Evolutionary conservation across 30 jellyfish, hydroid and myxozoan genomes (phyloP), one percentile per base, ranked within the genome.

Genomic region (Aurelia aurita): DNA sequence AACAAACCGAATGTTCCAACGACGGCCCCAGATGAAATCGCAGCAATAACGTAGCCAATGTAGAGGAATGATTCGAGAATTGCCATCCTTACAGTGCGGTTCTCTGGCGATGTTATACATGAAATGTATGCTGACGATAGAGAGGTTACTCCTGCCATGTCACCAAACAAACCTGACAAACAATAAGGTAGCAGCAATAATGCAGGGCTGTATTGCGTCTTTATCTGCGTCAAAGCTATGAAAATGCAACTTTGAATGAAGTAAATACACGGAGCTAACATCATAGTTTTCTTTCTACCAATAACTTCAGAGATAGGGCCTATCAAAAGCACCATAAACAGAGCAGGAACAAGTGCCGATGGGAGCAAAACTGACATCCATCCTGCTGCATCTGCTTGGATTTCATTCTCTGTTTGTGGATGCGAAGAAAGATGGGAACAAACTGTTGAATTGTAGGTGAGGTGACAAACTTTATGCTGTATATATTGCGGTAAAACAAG

Each of bases 281-380:
- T 32, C 61, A 76, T 55, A 12, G 69, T 55, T 54, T 25, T 29
- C 22, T 32, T 47, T 58, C 60, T 76, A 12, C 88, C 88, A 76
- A 76, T 27, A 13, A 15, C 26, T 16, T 76, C 88, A 57, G 88
- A 47, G 5, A 76, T 25, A 0, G 88, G 79, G 3, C 88, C 88
- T 18, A 55, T 14, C 46, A 76, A 25, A 12, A 76, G 46, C 3
- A 76, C 79, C 45, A 27, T 29, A 44, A 76, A 55, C 1, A 59
- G 22, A 47, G 72, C 51, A 26, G 78, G 78, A 18, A 59, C 29
- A 26, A 58, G 63, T 12, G 54, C 59, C 14, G 88, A 47, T 11
- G 32, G 43, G 3, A 18, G 53, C 20, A 76, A 1, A 7, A 47
- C 16, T 3, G 78, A 31, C 61, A 76, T 53, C 69, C 72, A 47